A percentile compares a stretch with the other conserved stretches of the same genome.
Conservation (phyloP, 2,113 vertebrate species). For the Agelaius phoeniceus region DNA sequence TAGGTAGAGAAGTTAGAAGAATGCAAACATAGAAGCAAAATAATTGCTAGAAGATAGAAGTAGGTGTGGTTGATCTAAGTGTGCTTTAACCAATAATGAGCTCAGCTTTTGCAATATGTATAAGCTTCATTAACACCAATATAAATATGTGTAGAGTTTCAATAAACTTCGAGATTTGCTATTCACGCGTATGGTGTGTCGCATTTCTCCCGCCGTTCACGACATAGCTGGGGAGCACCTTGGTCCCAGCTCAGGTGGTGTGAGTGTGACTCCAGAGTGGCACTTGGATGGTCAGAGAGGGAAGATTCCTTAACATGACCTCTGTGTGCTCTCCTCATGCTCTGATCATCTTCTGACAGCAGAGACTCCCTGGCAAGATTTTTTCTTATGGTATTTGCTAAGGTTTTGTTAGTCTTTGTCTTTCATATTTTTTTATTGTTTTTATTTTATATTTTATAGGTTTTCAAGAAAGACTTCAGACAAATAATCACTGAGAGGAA, state of each 20-base stretch:
- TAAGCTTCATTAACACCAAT: too few species aligned
- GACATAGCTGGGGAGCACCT: not conserved
- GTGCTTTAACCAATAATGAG: too few species aligned
- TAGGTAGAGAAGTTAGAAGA: too few species aligned
- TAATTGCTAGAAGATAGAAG: too few species aligned
- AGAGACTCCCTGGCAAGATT: not conserved
- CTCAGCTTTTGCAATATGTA: too few species aligned
- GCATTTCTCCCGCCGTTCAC: too few species aligned
- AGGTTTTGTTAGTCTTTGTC: not conserved
- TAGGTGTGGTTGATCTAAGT: too few species aligned
- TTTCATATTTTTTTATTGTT: not conserved
- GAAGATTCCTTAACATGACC: not conserved
- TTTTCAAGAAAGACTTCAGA: not conserved
- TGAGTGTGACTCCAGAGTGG: not conserved
- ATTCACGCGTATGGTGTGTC: too few species aligned
- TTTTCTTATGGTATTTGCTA: not conserved
- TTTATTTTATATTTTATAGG: not conserved
- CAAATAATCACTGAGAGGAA: not conserved
- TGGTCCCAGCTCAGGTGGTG: not conserved
- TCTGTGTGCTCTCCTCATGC: fast-evolving
- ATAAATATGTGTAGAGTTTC: too few species aligned
- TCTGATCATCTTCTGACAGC: not conserved
- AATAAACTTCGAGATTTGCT: too few species aligned
- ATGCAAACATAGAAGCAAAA: too few species aligned
- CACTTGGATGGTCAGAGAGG: not conserved